These are phyloP conservation scores for Salvelinus fontinalis DNA, from an alignment of 2,113 vertebrate species.

Conservation along the genomic window DNA sequence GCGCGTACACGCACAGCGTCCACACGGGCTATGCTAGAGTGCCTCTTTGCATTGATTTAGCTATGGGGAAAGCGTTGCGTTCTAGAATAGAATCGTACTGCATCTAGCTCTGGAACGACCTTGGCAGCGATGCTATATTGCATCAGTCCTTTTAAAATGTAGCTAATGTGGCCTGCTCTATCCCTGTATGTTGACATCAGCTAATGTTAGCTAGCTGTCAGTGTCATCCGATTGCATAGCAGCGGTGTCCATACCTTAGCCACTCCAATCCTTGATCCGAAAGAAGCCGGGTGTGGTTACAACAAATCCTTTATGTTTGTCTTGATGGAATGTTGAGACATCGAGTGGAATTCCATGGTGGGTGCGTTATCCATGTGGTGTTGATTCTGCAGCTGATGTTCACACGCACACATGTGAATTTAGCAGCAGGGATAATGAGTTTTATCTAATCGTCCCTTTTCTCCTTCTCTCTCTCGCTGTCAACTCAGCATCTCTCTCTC, in stretches of 20 bases:
- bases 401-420: background rate
- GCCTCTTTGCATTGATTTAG: constrained; percentile 5
- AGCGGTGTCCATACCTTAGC: constrained; percentile 65
- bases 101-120: background rate
- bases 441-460: constrained; percentile 48
- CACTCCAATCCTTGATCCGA: constrained; percentile 53
- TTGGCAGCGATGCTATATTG: background rate
- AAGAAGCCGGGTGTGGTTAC: constrained; percentile 74
- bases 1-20: constrained; percentile 58
- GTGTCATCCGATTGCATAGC: constrained; percentile 34
- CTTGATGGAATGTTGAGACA: constrained; percentile 44
- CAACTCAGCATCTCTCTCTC: constrained; percentile 76
- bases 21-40: constrained; percentile 53
- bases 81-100: background rate
- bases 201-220: background rate
- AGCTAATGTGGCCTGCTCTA: background rate
- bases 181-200: background rate
- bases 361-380: constrained; percentile 12
- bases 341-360: constrained; percentile 50
- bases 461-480: constrained; percentile 54
- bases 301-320: constrained; percentile 41
- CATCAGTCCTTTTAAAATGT: background rate
- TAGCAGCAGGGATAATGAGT: background rate
- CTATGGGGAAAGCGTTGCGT: constrained; percentile 1
- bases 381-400: background rate